Conservation (phyloP, 2,888 invertebrate species). For the Odontothrips loti region DNA sequence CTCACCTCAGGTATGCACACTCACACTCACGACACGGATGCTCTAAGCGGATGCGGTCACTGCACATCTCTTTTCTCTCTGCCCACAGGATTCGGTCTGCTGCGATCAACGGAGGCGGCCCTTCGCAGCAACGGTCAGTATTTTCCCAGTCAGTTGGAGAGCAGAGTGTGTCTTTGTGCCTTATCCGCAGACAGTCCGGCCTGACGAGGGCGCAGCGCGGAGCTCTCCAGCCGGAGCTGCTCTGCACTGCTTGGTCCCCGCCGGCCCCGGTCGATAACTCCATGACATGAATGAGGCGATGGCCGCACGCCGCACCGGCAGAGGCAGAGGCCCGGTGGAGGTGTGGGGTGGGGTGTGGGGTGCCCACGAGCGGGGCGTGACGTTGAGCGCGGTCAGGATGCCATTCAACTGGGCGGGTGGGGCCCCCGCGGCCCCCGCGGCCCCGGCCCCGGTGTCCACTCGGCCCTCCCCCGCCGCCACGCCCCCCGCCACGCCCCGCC, state of each 20-base stretch:
- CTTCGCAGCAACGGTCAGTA: constrained; percentile 1
- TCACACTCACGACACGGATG: neutral
- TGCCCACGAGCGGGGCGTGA: neutral
- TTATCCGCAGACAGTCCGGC: neutral
- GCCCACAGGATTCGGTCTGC: neutral
- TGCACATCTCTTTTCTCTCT: neutral
- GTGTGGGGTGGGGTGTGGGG: too few species aligned
- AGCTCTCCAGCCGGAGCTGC: too few species aligned
- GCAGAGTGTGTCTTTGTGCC: neutral
- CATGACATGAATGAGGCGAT: constrained; percentile 2
- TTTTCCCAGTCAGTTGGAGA: too few species aligned
- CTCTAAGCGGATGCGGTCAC: neutral
- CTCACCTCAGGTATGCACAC: neutral
- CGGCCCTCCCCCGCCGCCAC: neutral
- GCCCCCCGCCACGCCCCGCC: neutral
- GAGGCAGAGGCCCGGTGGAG: neutral
- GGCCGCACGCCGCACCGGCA: neutral
- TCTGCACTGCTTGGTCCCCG: neutral
- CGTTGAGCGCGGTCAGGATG: constrained; percentile 5
- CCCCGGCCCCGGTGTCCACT: too few species aligned
- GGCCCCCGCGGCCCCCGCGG: neutral
- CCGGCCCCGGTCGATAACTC: constrained; percentile 5
- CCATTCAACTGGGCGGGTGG: neutral
- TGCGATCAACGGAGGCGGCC: constrained; percentile 4
- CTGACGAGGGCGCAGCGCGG: too few species aligned